A percentile compares a stretch with the other conserved stretches of the same genome.
Conservation (phyloP, 37 sponge, comb jelly and placozoan genomes). For the Petrosia ficiformis region DNA sequence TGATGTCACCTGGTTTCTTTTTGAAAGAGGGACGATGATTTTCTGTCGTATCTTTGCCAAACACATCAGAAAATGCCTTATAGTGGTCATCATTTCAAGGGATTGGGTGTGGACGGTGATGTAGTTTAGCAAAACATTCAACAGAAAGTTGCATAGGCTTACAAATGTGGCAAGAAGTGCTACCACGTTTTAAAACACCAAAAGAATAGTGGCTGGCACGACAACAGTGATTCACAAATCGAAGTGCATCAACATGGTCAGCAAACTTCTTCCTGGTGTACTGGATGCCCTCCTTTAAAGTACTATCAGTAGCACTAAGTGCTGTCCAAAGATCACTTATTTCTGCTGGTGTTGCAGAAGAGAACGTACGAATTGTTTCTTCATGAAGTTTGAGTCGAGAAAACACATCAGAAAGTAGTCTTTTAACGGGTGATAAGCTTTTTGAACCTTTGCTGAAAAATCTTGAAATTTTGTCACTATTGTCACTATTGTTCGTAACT, state of each 20-base stretch:
- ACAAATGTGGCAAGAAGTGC: slow-evolving; percentile 20
- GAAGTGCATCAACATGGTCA: slow-evolving; percentile 1
- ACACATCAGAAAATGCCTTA: slow-evolving; percentile 16
- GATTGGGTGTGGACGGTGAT: slow-evolving; percentile 13
- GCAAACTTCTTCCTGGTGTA: background rate
- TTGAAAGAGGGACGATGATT: slow-evolving; percentile 11
- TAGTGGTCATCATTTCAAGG: slow-evolving; percentile 32
- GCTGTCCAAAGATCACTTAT: slow-evolving; percentile 16
- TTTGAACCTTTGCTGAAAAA: too few species aligned
- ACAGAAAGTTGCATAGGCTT: slow-evolving; percentile 13
- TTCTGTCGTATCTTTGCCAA: slow-evolving; percentile 16
- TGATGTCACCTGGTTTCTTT: background rate
- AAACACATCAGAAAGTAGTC: slow-evolving; percentile 5
- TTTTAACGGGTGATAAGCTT: slow-evolving; percentile 11
- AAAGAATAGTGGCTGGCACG: slow-evolving; percentile 40
- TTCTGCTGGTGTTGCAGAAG: slow-evolving; percentile 14
- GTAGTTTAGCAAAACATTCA: slow-evolving; percentile 5
- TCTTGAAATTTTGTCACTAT: background rate
- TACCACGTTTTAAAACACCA: slow-evolving; percentile 38
- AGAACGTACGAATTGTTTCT: background rate
- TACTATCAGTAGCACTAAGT: slow-evolving; percentile 7
- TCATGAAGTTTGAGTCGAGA: slow-evolving; percentile 16
- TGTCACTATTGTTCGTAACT: background rate
- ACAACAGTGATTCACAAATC: slow-evolving; percentile 41
- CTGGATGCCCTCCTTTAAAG: background rate